Percentiles rank a stretch among this genome's conserved stretches.
phyloP scores from a whole-genome alignment of 64 coral and sea anemone genomes.

The Dendronephthya gigantea region DNA sequence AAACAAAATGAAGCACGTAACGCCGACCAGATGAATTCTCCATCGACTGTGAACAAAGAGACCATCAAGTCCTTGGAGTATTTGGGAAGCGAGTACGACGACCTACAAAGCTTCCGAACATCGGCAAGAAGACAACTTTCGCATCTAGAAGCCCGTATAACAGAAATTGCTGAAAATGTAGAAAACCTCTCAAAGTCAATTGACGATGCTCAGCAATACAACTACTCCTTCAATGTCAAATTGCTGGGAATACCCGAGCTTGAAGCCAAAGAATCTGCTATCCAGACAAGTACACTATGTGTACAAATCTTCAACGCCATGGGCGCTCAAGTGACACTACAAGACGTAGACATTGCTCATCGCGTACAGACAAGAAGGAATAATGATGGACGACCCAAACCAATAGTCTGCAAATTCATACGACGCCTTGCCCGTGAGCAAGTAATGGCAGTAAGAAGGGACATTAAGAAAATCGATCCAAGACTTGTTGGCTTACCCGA shows the following conservation, averaged over 20 bases:
- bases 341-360: slow-evolving; percentile 43
- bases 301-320: slow-evolving; percentile 14
- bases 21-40: too few species aligned
- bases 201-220: slow-evolving; percentile 29
- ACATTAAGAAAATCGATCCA: slow-evolving; percentile 9
- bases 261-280: slow-evolving; percentile 15
- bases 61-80: neutral
- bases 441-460: slow-evolving; percentile 22
- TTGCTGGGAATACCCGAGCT: slow-evolving; percentile 32
- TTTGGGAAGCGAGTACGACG: neutral
- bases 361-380: neutral
- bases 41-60: neutral
- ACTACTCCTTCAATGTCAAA: slow-evolving; percentile 42
- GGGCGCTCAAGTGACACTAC: neutral
- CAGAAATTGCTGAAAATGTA: neutral
- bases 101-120: neutral
- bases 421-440: slow-evolving; percentile 28
- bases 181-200: neutral
- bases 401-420: slow-evolving; percentile 38
- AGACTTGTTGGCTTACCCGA: slow-evolving; percentile 10
- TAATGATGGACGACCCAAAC: slow-evolving; percentile 16
- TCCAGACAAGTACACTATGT: slow-evolving; percentile 6
- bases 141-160: neutral
- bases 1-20: neutral
- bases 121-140: neutral